Conservation (phyloP, 2,888 invertebrate genomes). For the Cheilosia soror region DNA sequence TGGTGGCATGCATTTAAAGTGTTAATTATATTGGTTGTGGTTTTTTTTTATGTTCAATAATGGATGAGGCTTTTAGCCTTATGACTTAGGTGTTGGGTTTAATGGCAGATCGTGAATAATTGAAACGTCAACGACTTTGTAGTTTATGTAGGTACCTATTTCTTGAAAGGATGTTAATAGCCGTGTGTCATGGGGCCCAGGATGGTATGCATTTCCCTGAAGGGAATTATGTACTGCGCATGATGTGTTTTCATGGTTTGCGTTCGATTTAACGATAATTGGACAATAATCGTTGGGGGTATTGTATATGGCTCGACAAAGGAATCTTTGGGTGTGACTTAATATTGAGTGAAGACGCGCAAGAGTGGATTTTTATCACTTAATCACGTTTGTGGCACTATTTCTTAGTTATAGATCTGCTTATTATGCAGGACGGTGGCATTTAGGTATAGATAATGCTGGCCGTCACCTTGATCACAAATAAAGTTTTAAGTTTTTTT, state of each 20-base stretch:
- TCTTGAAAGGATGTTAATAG: not conserved
- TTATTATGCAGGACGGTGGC: too few relatives aligned
- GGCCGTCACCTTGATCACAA: too few relatives aligned
- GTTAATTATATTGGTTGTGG: slow-evolving; percentile 42
- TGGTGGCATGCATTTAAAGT: slow-evolving; percentile 24
- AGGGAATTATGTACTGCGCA: not conserved
- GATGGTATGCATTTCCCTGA: not conserved
- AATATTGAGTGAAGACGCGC: too few relatives aligned
- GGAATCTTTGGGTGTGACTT: too few relatives aligned
- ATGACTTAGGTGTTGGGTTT: not conserved
- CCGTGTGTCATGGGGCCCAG: not conserved
- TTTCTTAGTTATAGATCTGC: too few relatives aligned
- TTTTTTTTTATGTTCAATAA: slow-evolving; percentile 23
- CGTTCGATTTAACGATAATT: not conserved
- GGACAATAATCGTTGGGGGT: not conserved
- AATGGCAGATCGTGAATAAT: not conserved
- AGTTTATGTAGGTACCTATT: not conserved
- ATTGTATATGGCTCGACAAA: too few relatives aligned
- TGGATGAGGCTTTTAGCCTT: slow-evolving; percentile 24
- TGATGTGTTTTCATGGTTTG: too few relatives aligned
- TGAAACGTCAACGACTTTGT: not conserved
- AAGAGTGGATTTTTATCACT: too few relatives aligned
- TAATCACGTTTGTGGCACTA: too few relatives aligned
- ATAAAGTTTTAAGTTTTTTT: too few relatives aligned
- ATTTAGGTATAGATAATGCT: too few relatives aligned